These are phyloP conservation scores for Marasmarcha lunaedactyla DNA, from an alignment of 2,888 invertebrate species.

Conservation along the genomic window DNA sequence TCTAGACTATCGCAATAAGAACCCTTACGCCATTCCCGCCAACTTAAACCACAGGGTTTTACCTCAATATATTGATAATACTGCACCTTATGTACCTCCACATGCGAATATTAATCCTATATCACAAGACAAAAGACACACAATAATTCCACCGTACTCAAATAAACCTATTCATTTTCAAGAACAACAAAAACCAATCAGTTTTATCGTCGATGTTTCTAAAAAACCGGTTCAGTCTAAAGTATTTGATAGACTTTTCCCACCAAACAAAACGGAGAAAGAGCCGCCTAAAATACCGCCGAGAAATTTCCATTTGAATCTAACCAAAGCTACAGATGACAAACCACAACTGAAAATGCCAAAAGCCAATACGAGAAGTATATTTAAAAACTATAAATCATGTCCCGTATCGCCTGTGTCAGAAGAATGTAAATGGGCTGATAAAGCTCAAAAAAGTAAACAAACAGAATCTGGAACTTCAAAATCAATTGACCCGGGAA, in stretches of 20 bases:
- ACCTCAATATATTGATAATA: slow-evolving; percentile 41
- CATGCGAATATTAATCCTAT: slow-evolving; percentile 35
- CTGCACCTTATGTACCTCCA: slow-evolving; percentile 51
- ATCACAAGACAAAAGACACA: slow-evolving; percentile 26
- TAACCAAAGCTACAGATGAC: slow-evolving; percentile 33
- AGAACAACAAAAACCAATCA: slow-evolving; percentile 37
- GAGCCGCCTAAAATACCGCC: slow-evolving; percentile 36
- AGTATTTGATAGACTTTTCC: slow-evolving; percentile 56
- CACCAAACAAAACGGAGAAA: slow-evolving; percentile 26
- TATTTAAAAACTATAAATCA: slow-evolving; percentile 78
- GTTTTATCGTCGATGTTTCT: slow-evolving; percentile 46
- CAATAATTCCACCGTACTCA: slow-evolving; percentile 30
- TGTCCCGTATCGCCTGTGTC: slow-evolving; percentile 86
- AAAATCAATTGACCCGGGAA: slow-evolving; percentile 55
- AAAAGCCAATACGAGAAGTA: slow-evolving; percentile 59
- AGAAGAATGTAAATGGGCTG: slow-evolving; percentile 79
- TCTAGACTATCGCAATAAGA: slow-evolving; percentile 50
- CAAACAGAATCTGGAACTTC: slow-evolving; percentile 27
- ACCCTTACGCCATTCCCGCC: slow-evolving; percentile 65
- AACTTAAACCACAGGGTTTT: slow-evolving; percentile 51
- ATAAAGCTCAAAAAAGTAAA: slow-evolving; percentile 42
- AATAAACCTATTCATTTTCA: slow-evolving; percentile 42
- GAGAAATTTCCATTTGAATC: slow-evolving; percentile 50
- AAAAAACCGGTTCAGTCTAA: slow-evolving; percentile 45
- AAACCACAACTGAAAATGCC: slow-evolving; percentile 40